Evolutionary conservation across 2,888 invertebrate genomes (phyloP).

Genomic region (Autographa pulchrina): DNA sequence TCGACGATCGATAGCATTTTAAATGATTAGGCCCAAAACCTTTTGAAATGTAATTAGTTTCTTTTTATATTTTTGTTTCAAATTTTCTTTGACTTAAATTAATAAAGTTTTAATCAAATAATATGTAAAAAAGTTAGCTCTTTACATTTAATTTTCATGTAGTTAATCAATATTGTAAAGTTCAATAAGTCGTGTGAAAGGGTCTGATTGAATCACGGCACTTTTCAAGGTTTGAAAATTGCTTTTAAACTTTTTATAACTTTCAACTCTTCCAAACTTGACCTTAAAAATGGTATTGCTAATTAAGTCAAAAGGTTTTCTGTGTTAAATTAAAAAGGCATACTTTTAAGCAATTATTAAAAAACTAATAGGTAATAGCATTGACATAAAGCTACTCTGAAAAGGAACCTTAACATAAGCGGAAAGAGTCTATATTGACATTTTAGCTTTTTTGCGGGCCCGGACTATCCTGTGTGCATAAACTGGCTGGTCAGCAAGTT

Average conservation of each 20-base stretch:
- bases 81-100: conserved; percentile 3
- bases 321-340: background rate
- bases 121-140: conserved; percentile 27
- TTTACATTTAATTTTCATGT: conserved; percentile 16
- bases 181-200: conserved; percentile 19
- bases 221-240: conserved; percentile 19
- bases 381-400: background rate
- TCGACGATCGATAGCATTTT: conserved; percentile 11
- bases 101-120: conserved; percentile 10
- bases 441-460: background rate
- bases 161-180: conserved; percentile 23
- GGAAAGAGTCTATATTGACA: background rate
- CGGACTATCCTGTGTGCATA: background rate
- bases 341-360: background rate
- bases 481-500: background rate
- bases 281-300: conserved; percentile 25
- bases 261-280: conserved; percentile 16
- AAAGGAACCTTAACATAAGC: background rate
- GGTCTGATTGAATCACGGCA: conserved; percentile 10
- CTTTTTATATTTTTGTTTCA: background rate
- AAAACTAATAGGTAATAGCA: background rate
- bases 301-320: conserved; percentile 35
- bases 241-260: conserved; percentile 24
- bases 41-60: background rate
- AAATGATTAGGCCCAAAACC: background rate